Evolutionary conservation across 37 sponge, comb jelly and placozoan species (phyloP).

Genomic region (Mnemiopsis leidyi): DNA sequence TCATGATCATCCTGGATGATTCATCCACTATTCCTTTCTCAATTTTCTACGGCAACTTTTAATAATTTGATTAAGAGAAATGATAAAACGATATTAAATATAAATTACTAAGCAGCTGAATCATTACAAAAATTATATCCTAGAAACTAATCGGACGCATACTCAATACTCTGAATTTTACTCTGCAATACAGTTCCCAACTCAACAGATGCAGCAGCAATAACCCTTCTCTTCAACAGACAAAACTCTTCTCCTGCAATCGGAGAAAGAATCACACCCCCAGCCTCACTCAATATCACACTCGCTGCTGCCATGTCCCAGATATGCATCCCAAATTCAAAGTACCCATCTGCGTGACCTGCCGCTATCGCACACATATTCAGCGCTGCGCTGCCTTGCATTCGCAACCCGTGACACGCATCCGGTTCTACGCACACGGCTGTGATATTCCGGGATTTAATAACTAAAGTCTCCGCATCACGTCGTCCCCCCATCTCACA

Average conservation of each 20-base stretch:
- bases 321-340: constrained; percentile 56
- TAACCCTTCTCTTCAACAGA: constrained; percentile 37
- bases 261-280: constrained; percentile 14
- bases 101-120: too few relatives aligned
- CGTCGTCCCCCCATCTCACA: constrained; percentile 35
- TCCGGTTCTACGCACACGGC: constrained; percentile 25
- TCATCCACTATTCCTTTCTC: too few relatives aligned
- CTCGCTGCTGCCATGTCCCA: constrained; percentile 61
- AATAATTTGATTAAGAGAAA: too few relatives aligned
- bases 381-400: constrained; percentile 45
- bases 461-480: background rate
- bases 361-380: constrained; percentile 51
- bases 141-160: constrained; percentile 10
- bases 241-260: constrained; percentile 24
- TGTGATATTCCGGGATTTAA: constrained; percentile 35
- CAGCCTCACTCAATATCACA: constrained; percentile 46
- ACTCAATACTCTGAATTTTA: constrained; percentile 12
- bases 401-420: constrained; percentile 62
- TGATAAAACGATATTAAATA: too few relatives aligned
- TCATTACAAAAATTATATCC: too few relatives aligned
- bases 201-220: background rate
- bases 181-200: constrained; percentile 30
- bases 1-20: too few relatives aligned
- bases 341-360: constrained; percentile 36
- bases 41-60: too few relatives aligned